Evolutionary conservation across 2,888 invertebrate genomes (phyloP).

Genomic region (Noctua pronuba): DNA sequence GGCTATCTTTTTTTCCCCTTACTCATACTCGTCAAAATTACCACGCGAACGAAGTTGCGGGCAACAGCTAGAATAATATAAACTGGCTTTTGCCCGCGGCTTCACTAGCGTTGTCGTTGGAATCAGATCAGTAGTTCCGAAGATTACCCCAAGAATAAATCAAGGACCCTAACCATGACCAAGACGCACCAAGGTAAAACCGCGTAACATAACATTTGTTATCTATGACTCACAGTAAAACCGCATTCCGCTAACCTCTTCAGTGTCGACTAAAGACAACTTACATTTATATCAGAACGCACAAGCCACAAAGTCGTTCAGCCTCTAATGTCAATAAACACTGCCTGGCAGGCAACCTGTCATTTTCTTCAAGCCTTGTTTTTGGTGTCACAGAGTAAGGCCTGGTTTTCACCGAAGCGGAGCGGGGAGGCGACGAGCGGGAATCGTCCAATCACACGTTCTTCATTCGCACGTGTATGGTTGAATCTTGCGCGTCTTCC

Average conservation of each 20-base stretch:
- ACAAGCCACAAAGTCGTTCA: slow-evolving; percentile 25
- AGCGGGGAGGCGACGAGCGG: background rate
- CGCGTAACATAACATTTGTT: slow-evolving; percentile 4
- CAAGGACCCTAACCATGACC: slow-evolving; percentile 12
- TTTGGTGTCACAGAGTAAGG: background rate
- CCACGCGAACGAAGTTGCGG: too few species aligned
- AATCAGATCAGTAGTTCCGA: background rate
- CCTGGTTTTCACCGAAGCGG: background rate
- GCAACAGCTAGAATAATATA: too few species aligned
- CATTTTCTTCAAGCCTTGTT: slow-evolving; percentile 14
- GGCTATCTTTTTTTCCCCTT: too few species aligned
- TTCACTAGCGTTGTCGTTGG: background rate
- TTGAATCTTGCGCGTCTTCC: too few species aligned
- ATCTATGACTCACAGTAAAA: slow-evolving; percentile 29
- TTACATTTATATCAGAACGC: slow-evolving; percentile 35
- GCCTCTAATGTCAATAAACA: slow-evolving; percentile 30
- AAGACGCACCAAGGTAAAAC: slow-evolving; percentile 23
- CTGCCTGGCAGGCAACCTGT: background rate
- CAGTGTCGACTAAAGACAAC: slow-evolving; percentile 24
- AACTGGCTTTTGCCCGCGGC: background rate
- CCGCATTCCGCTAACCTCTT: slow-evolving; percentile 32
- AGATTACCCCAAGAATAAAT: background rate
- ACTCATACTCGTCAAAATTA: too few species aligned
- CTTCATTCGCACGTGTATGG: background rate
- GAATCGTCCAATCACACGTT: background rate